These are phyloP conservation scores for Cyrtorhinus lividipennis DNA, from an alignment of 1,140 invertebrate species.

Conservation along the genomic window DNA sequence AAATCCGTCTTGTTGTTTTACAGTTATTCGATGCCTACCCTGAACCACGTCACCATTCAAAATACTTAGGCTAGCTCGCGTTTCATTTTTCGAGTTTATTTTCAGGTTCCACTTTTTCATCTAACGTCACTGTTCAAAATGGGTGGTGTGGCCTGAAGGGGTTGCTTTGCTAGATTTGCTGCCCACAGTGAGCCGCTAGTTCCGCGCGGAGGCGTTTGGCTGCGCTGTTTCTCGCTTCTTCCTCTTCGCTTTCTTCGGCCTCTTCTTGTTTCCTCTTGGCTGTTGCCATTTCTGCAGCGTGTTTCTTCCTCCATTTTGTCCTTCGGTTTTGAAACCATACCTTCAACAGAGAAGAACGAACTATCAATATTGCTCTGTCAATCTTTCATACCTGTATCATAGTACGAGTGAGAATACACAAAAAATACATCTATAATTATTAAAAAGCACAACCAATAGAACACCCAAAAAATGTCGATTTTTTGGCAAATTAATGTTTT, in stretches of 20 bases:
- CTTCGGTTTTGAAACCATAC: slow-evolving; percentile 99
- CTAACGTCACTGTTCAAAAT: neutral
- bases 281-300: slow-evolving; percentile 97
- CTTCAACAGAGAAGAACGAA: slow-evolving; percentile 50
- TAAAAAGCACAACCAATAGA: too few relatives aligned
- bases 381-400: slow-evolving; percentile 9
- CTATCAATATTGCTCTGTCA: slow-evolving; percentile 19
- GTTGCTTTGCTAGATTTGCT: slow-evolving; percentile 24
- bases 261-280: slow-evolving; percentile 93
- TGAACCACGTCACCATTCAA: too few relatives aligned
- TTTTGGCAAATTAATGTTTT: too few relatives aligned
- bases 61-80: too few relatives aligned
- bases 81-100: too few relatives aligned
- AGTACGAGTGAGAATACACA: neutral
- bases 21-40: too few relatives aligned
- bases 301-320: slow-evolving; percentile 99
- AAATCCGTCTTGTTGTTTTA: too few relatives aligned
- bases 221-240: slow-evolving; percentile 32
- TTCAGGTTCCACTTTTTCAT: neutral
- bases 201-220: slow-evolving; percentile 39
- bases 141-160: slow-evolving; percentile 6
- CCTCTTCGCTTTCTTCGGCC: slow-evolving; percentile 48
- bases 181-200: slow-evolving; percentile 34
- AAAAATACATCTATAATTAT: neutral
- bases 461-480: too few relatives aligned